Evolutionary conservation across 2,797 vertebrate species (phyloP), one percentile per base, ranked within the genome.

Genomic region (Melanotaenia boesemani): DNA sequence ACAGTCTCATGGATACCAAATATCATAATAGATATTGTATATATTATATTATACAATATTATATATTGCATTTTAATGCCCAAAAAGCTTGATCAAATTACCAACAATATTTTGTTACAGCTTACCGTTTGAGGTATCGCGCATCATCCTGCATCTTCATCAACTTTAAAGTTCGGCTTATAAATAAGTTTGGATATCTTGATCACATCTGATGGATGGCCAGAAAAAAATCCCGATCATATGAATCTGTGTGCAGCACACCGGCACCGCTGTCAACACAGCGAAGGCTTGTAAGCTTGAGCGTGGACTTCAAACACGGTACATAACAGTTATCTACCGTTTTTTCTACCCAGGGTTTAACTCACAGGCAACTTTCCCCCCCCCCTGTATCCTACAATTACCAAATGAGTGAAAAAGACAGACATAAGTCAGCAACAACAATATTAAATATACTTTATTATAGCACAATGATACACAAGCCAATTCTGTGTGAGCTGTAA

Each of bases 141-240:
- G 86, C 77, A 48, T 93, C 91, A 83, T 91, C 91, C 88, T 93
- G 91, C 91, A 92, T 92, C 72, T 84, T 91, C 71, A 46, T 18
- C 37, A 16, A 7, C 16, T 77, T 5, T 4, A 18, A 4, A 32
- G 34, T 39, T 48, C n/a, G 2, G 11, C 8, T 63, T 58, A 13
- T 11, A 7, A 72, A 28, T 10, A 0, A 50, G 52, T 41, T 0
- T 12, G 4, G 41, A 60, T 0, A 34, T 8, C 16, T n/a, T 2
- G 1, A 12, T 60, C 22, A 48, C 60, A 69, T 79, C 18, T 63
- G 61, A 54, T 0, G 2, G 11, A 71, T 24, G 7, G 12, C 13
- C 6, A 1, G 6, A n/a, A 59, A 0, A 71, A 83, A 30, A 85
- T 83, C 64, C 76, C 68, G 50, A 36, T 16, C 58, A 63, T 1